phyloP scores from a whole-genome alignment of 2,113 vertebrate species.

The Oncorhynchus keta region DNA sequence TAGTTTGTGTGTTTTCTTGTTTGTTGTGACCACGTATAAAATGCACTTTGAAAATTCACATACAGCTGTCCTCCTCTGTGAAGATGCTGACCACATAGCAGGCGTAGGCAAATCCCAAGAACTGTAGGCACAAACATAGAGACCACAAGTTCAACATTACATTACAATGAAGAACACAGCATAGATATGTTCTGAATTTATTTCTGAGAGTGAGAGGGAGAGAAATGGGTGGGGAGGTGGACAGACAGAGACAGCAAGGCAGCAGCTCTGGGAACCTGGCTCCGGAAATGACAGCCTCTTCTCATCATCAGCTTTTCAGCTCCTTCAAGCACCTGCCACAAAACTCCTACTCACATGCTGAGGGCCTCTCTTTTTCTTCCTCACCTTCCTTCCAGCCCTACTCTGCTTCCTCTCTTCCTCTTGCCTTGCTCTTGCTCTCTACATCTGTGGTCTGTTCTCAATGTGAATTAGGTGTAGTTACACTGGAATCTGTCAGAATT shows the following conservation, averaged over 20 bases:
- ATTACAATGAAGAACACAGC: no score
- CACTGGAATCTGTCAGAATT: slow-evolving; percentile 18
- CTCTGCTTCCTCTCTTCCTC: slow-evolving; percentile 27
- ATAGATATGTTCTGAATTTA: no score
- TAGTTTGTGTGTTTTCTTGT: no score
- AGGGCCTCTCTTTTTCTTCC: slow-evolving; percentile 17
- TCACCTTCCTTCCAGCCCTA: slow-evolving; percentile 41
- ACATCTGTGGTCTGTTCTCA: slow-evolving; percentile 39
- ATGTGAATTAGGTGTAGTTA: slow-evolving; percentile 36
- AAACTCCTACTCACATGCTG: slow-evolving; percentile 52
- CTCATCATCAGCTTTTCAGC: slow-evolving; percentile 47
- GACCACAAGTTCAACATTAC: no score
- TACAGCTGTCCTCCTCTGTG: neutral
- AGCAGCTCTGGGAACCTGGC: slow-evolving; percentile 18
- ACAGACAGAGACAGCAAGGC: slow-evolving; percentile 10
- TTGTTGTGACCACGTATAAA: no score
- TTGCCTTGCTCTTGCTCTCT: slow-evolving; percentile 19
- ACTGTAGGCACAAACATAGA: no score
- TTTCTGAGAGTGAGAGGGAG: slow-evolving; percentile 36
- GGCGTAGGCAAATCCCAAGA: neutral
- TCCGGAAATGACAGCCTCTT: slow-evolving; percentile 48
- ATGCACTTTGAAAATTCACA: no score
- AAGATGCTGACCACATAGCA: slow-evolving; percentile 4
- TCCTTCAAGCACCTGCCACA: slow-evolving; percentile 61
- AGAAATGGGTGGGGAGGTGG: slow-evolving; percentile 14